Conservation (phyloP, 2,113 vertebrate genomes). For the Podarcis muralis region DNA sequence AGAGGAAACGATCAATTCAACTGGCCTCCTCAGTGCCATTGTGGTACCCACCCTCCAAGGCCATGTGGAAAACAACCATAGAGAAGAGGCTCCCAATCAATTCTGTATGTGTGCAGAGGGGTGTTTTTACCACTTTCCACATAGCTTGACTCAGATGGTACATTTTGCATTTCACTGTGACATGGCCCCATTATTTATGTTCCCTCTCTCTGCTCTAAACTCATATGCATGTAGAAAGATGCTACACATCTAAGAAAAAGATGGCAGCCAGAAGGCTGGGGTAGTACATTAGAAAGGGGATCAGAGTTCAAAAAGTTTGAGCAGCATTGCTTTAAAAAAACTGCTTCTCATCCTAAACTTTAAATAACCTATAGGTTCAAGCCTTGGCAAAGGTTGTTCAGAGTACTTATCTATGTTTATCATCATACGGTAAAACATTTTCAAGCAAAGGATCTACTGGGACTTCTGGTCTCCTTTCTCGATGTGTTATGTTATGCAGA, state of each 20-base stretch:
- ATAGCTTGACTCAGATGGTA: not conserved
- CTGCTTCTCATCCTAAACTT: constrained; percentile 9
- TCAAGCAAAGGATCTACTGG: constrained; percentile 6
- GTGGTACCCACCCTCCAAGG: not conserved
- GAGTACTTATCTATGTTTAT: constrained; percentile 15
- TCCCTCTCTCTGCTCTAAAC: not conserved
- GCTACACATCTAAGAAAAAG: not conserved
- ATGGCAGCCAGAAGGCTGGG: not conserved
- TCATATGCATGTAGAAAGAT: not conserved
- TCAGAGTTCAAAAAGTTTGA: not conserved
- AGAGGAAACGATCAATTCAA: not conserved
- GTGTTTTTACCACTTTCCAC: not conserved
- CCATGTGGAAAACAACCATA: too few relatives aligned
- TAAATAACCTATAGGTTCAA: not conserved
- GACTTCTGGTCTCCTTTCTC: not conserved
- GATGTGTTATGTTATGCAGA: not conserved
- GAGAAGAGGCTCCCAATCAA: not conserved
- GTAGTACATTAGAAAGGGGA: not conserved
- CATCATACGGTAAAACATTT: constrained; percentile 20
- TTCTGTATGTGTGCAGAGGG: not conserved
- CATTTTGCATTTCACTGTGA: not conserved
- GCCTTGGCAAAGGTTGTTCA: not conserved
- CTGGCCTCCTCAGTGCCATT: too few relatives aligned
- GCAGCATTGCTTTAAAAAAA: not conserved
- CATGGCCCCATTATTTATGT: not conserved